These are phyloP conservation scores for Emydoidea blandingii DNA, from an alignment of 2,797 vertebrate genomes.

Conservation along the genomic window DNA sequence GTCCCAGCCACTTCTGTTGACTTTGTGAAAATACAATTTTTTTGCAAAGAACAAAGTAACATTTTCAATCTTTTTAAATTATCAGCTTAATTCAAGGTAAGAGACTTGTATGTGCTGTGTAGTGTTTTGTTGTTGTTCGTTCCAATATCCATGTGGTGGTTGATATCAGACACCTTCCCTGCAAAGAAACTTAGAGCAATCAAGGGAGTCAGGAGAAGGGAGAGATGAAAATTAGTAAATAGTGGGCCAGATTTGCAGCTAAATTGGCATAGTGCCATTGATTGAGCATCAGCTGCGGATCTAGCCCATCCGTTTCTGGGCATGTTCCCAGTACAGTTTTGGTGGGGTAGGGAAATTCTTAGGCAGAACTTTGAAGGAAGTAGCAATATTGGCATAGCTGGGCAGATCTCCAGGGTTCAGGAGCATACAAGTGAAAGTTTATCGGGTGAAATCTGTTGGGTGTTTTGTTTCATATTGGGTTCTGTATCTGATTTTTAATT, in stretches of 20 bases:
- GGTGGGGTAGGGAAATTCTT: background rate
- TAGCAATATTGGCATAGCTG: rapidly evolving
- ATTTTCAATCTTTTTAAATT: background rate
- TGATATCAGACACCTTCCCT: background rate
- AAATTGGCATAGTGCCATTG: background rate
- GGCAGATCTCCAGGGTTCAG: background rate
- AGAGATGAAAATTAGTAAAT: background rate
- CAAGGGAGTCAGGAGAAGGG: background rate
- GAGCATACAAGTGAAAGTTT: background rate
- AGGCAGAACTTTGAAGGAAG: background rate
- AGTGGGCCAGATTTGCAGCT: background rate
- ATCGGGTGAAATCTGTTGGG: background rate
- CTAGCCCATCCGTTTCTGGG: background rate
- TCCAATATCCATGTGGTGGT: background rate
- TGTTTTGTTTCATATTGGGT: background rate
- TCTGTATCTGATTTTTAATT: constrained; percentile 38
- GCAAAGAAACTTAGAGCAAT: background rate
- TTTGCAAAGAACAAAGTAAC: background rate
- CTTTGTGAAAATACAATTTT: background rate
- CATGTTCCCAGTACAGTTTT: background rate
- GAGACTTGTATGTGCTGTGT: background rate
- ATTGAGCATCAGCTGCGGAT: background rate
- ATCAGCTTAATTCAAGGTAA: background rate
- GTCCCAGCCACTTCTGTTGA: background rate
- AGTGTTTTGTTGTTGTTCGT: background rate